phyloP scores from a whole-genome alignment of 2,113 vertebrate genomes.

The Paraplagusia blochii region DNA sequence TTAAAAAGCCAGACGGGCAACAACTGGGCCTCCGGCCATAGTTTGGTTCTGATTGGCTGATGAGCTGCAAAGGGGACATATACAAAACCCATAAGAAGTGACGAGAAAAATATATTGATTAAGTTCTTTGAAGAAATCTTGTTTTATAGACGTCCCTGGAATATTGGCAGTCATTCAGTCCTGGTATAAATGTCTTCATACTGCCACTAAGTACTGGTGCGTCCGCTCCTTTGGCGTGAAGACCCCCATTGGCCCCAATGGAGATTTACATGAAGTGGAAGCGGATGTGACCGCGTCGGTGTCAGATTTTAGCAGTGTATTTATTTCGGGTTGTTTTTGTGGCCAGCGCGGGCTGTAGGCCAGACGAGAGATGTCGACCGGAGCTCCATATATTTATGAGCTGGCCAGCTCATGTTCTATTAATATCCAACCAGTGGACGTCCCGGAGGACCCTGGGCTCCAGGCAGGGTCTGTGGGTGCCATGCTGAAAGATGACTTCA shows the following conservation, averaged over 20 bases:
- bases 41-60: too few relatives aligned
- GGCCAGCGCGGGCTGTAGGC: slow-evolving; percentile 44
- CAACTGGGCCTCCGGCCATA: too few relatives aligned
- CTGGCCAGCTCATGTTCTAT: slow-evolving; percentile 68
- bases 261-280: slow-evolving; percentile 30
- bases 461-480: slow-evolving; percentile 61
- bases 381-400: slow-evolving; percentile 69
- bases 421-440: slow-evolving; percentile 65
- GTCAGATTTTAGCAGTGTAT: slow-evolving; percentile 32
- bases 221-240: slow-evolving; percentile 10
- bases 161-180: too few relatives aligned
- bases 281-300: slow-evolving; percentile 18
- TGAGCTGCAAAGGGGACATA: too few relatives aligned
- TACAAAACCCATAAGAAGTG: too few relatives aligned
- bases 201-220: slow-evolving; percentile 1
- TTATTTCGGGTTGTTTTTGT: slow-evolving; percentile 62
- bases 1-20: too few relatives aligned
- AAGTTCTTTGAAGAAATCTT: too few relatives aligned
- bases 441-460: slow-evolving; percentile 61
- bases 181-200: neutral
- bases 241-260: neutral
- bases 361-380: slow-evolving; percentile 64
- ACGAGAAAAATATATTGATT: too few relatives aligned
- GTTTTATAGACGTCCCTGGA: neutral
- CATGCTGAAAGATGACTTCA: slow-evolving; percentile 50